Percentiles rank a stretch among this genome's conserved stretches.
Conservation (phyloP, 2,797 vertebrate genomes). For the Mormyrops boulengeri region DNA sequence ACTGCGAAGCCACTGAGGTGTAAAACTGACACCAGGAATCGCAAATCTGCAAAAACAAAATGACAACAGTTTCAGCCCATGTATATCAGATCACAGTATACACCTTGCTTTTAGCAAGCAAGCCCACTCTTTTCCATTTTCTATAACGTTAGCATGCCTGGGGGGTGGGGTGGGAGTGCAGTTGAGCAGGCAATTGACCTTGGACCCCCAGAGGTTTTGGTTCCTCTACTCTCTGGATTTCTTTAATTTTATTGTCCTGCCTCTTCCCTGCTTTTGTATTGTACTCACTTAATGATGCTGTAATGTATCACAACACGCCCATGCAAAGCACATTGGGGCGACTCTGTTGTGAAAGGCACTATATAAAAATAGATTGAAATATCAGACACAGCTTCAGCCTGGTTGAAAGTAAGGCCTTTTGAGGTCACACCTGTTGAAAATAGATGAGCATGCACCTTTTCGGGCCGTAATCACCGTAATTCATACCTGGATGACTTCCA, state of each 20-base stretch:
- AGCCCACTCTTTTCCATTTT: not conserved
- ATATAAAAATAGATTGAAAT: slow-evolving; percentile 17
- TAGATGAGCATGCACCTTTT: not conserved
- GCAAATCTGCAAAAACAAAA: slow-evolving; percentile 73
- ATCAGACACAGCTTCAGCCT: not conserved
- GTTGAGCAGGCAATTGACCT: not conserved
- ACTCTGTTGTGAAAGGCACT: not conserved
- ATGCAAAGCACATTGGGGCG: not conserved
- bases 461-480: not conserved
- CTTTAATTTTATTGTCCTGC: not conserved
- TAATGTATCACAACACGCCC: not conserved
- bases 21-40: slow-evolving; percentile 74
- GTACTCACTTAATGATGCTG: not conserved
- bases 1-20: slow-evolving; percentile 35
- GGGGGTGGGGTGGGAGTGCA: not conserved
- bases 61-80: slow-evolving; percentile 31
- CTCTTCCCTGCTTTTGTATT: not conserved
- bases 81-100: not conserved
- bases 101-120: not conserved
- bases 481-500: not conserved
- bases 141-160: not conserved
- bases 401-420: not conserved
- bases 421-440: not conserved
- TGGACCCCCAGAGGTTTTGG: not conserved
- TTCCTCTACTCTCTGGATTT: not conserved